Evolutionary conservation across 1,140 invertebrate species (phyloP).

Genomic region (Homarus americanus): DNA sequence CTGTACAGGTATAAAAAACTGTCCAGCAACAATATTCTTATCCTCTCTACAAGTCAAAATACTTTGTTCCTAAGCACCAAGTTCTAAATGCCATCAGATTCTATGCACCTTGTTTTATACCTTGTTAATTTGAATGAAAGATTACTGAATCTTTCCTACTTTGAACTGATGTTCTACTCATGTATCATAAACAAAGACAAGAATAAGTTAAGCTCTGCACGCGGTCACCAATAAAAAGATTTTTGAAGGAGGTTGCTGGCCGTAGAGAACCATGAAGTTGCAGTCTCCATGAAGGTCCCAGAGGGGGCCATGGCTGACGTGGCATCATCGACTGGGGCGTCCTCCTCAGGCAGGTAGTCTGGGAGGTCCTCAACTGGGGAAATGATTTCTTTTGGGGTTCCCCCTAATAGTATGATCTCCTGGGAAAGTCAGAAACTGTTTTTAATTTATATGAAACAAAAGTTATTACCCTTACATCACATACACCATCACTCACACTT

Average conservation of each 20-base stretch:
- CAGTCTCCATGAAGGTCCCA: slow-evolving; percentile 73
- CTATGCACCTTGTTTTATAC: neutral
- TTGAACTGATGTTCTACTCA: neutral
- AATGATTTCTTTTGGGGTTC: slow-evolving; percentile 11
- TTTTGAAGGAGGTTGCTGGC: slow-evolving; percentile 74
- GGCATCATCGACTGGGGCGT: slow-evolving; percentile 46
- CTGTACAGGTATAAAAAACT: too few species aligned
- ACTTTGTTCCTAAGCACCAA: neutral
- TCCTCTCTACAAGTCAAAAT: neutral
- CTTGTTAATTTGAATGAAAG: neutral
- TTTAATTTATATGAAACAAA: too few species aligned
- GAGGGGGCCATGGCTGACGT: slow-evolving; percentile 73
- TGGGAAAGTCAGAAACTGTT: neutral
- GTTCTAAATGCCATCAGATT: neutral
- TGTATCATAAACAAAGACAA: neutral
- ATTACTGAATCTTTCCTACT: neutral
- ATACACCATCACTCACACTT: too few species aligned
- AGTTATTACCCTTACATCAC: too few species aligned
- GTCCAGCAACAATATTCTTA: too few species aligned
- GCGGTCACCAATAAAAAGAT: slow-evolving; percentile 76
- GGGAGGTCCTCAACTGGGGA: slow-evolving; percentile 73
- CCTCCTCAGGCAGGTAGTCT: slow-evolving; percentile 74
- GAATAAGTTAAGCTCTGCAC: neutral
- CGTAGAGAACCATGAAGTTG: slow-evolving; percentile 71
- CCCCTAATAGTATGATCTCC: slow-evolving; percentile 21